phyloP scores from a whole-genome alignment of 2,888 invertebrate genomes.

The Hybos culiciformis region DNA sequence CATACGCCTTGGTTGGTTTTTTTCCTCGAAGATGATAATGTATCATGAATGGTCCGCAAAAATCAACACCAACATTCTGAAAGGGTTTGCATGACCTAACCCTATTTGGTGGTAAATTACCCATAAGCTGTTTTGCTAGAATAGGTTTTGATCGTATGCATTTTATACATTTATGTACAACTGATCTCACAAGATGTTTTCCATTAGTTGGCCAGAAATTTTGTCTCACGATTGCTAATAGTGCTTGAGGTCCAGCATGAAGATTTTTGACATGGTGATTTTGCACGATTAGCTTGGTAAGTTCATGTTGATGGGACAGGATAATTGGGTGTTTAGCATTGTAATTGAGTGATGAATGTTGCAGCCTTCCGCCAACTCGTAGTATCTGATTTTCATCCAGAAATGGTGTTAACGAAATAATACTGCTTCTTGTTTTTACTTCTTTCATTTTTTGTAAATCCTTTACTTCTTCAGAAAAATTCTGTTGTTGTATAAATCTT shows the following conservation, averaged over 20 bases:
- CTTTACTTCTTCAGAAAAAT: neutral
- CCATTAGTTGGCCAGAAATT: conserved; percentile 15
- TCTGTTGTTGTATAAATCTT: neutral
- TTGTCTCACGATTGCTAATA: conserved; percentile 9
- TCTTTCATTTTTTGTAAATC: too few species aligned
- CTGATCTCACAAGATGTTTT: conserved; percentile 1
- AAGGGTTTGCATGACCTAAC: neutral
- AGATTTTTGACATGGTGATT: neutral
- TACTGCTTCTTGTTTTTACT: too few species aligned
- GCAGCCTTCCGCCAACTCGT: neutral
- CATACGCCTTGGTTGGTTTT: conserved; percentile 4
- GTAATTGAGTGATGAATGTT: neutral
- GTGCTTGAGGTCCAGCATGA: conserved; percentile 1
- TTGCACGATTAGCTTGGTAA: conserved; percentile 5
- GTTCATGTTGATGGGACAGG: neutral
- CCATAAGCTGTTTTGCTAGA: conserved; percentile 15
- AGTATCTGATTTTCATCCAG: neutral
- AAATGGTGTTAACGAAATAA: neutral
- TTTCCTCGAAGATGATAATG: conserved; percentile 10
- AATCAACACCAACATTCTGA: neutral
- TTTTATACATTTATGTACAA: conserved; percentile 7
- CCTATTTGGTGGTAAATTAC: conserved; percentile 15
- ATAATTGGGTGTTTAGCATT: conserved; percentile 2
- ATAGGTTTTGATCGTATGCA: conserved; percentile 6
- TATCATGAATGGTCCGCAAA: conserved; percentile 10